A percentile compares a stretch with the other conserved stretches of the same genome.
These are phyloP conservation scores for Aspidoscelis tigris DNA, from an alignment of 2,113 vertebrate genomes.

Conservation along the genomic window DNA sequence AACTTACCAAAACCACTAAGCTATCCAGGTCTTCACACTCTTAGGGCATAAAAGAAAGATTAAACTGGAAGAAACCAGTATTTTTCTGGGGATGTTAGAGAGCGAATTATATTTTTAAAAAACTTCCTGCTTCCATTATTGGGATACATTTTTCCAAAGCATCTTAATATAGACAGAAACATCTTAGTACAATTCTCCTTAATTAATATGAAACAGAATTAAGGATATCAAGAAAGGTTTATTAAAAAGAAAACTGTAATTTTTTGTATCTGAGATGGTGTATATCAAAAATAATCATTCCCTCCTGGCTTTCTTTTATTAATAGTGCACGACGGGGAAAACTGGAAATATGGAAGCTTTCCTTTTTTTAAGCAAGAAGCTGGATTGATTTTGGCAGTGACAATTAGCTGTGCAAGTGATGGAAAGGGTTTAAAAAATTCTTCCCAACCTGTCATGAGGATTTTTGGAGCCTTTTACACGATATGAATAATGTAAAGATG, in stretches of 20 bases:
- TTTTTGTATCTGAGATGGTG: not conserved
- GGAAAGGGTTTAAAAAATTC: not conserved
- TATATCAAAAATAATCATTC: not conserved
- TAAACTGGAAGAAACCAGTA: constrained; percentile 20
- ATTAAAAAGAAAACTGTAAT: not conserved
- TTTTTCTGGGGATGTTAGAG: not conserved
- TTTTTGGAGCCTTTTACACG: no score
- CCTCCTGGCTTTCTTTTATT: not conserved
- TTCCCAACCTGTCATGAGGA: no score
- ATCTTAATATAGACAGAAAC: constrained; percentile 11
- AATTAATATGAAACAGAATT: not conserved
- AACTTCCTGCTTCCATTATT: not conserved
- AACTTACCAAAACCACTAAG: constrained; percentile 16
- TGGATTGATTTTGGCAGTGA: not conserved
- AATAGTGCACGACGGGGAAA: not conserved
- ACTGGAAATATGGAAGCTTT: not conserved
- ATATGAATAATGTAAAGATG: not conserved
- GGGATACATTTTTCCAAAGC: constrained; percentile 23
- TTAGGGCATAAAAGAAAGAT: not conserved
- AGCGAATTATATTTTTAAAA: constrained; percentile 5
- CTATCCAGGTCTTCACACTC: not conserved
- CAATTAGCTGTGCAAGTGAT: not conserved
- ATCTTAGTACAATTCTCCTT: constrained; percentile 11
- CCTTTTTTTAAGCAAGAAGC: not conserved
- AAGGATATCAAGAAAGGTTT: not conserved